Percentiles rank a stretch among this genome's conserved stretches.
phyloP scores from a whole-genome alignment of 2,888 invertebrate genomes.

The Caenorhabditis wallacei region DNA sequence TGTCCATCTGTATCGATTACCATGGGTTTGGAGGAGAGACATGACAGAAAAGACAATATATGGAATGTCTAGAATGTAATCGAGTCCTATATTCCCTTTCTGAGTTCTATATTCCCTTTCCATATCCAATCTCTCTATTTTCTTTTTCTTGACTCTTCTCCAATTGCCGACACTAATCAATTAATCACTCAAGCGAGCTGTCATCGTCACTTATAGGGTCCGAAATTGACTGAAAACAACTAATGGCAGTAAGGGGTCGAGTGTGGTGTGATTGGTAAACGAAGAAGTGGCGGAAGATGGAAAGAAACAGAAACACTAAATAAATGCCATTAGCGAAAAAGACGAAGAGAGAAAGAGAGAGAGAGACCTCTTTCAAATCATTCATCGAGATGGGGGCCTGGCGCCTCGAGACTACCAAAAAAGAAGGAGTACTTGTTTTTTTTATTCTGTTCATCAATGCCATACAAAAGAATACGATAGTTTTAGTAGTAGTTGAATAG shows the following conservation, averaged over 20 bases:
- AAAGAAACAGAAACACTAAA: conserved; percentile 56
- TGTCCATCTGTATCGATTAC: no score
- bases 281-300: conserved; percentile 28
- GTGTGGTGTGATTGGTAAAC: conserved; percentile 44
- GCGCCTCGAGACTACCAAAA: conserved; percentile 20
- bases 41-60: no score
- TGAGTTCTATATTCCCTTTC: not conserved
- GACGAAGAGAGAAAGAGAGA: conserved; percentile 1
- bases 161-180: conserved; percentile 56
- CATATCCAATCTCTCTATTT: not conserved
- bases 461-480: conserved; percentile 52
- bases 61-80: no score
- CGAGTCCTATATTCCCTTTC: not conserved
- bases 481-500: not conserved
- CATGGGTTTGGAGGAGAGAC: no score
- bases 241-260: conserved; percentile 46
- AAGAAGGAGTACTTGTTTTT: conserved; percentile 52
- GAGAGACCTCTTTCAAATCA: conserved; percentile 58
- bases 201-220: conserved; percentile 61
- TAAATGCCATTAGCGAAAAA: conserved; percentile 62
- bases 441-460: conserved; percentile 47
- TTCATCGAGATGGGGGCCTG: conserved; percentile 57
- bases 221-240: conserved; percentile 63
- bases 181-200: conserved; percentile 62
- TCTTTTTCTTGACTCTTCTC: conserved; percentile 24